Evolutionary conservation across 2,888 invertebrate species (phyloP), one percentile per base, ranked within the genome.

Genomic region (Drosophila rubida): DNA sequence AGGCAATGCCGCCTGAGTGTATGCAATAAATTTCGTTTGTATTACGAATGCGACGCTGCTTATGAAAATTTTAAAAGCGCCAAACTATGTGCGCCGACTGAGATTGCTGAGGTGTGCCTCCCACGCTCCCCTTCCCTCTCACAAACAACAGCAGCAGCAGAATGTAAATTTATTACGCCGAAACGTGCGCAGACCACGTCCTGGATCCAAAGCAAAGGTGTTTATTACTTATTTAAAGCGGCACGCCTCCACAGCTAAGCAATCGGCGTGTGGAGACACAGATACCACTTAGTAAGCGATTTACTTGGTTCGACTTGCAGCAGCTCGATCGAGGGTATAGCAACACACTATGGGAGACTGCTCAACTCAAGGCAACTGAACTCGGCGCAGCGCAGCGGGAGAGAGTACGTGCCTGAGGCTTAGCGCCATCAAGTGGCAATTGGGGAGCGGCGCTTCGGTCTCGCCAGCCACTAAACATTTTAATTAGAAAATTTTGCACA

Each of bases 401-500:
- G 60, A 67, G 54, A 67, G 54, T 72, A 79, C 87, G 80, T 80
- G 80, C 66, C 83, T 68, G 83, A 65, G 73, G 83, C 87, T 80
- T 80, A 70, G 60, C 62, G 57, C 62, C 59, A 62, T 67, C 64
- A 68, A 75, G 78, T 78, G 63, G 78, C 78, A 62, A 68, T 81
- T 62, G 57, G 51, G 71, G 51, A 61, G 63, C 41, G 54, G 44
- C 46, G 49, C 25, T 55, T 27, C 13, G 6, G 50, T 42, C 44
- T 54, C 62, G 49, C 61, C 65, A 72, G 67, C 67, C 81, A 84
- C 85, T 78, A 82, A 84, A 88, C 86, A 86, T 86, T 84, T 84
- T 88, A 84, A 84, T 84, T 84, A 84, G 86, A 84, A 87, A 84
- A 88, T 84, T 76, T 73, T 62, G 55, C 72, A 69, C 86, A 74